Evolutionary conservation across 2,113 vertebrate genomes (phyloP).

Genomic region (Seriola aureovittata): DNA sequence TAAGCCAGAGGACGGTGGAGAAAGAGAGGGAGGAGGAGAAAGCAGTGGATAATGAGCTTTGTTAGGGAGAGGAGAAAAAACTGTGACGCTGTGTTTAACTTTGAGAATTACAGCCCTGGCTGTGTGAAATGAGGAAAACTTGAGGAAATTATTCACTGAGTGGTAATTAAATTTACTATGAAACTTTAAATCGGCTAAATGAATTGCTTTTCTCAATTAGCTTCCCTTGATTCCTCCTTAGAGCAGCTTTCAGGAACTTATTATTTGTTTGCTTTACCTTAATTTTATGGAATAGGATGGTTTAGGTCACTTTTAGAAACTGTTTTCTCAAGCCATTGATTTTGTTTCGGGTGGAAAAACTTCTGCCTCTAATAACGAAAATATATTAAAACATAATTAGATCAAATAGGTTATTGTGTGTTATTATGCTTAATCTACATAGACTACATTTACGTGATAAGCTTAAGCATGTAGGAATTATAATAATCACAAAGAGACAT

Average conservation of each 20-base stretch:
- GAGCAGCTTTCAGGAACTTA: constrained; percentile 42
- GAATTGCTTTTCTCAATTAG: constrained; percentile 84
- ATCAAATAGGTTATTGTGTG: not conserved
- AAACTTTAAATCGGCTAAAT: constrained; percentile 85
- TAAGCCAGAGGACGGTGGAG: constrained; percentile 62
- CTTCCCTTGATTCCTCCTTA: constrained; percentile 58
- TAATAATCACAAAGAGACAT: not conserved
- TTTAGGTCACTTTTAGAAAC: constrained; percentile 20
- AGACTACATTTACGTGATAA: not conserved
- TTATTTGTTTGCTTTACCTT: constrained; percentile 63
- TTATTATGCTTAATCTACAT: constrained; percentile 7
- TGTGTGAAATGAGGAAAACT: constrained; percentile 75
- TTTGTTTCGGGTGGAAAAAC: not conserved
- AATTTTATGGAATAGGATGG: constrained; percentile 34
- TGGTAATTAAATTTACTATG: constrained; percentile 80
- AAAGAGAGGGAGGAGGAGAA: constrained; percentile 37
- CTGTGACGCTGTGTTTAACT: constrained; percentile 67
- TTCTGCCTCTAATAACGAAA: constrained; percentile 7
- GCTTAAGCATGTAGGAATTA: constrained; percentile 11
- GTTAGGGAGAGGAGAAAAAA: constrained; percentile 41
- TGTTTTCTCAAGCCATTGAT: constrained; percentile 29
- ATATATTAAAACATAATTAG: constrained; percentile 9
- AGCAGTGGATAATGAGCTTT: constrained; percentile 72
- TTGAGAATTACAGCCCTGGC: constrained; percentile 70
- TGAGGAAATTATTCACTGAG: constrained; percentile 78